Base-by-base conservation (phyloP, 1,140 invertebrate species). In the Ridgeia piscesae region DNA sequence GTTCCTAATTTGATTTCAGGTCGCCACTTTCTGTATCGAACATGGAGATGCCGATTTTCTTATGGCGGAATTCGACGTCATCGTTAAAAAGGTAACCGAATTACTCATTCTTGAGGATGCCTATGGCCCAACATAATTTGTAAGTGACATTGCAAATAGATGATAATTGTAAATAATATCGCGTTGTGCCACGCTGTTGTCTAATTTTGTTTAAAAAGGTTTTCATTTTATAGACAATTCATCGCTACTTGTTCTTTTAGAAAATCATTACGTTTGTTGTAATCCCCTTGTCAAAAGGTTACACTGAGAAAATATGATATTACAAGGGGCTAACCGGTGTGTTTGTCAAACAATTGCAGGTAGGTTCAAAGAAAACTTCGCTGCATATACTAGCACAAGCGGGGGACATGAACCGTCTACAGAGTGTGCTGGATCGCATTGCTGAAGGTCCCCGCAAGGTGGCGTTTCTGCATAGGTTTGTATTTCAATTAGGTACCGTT, bases 41-140 rank as follows among this genome's bases (percentile, higher is more conserved):
- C 58, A 77, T 31, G 58, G 58, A 9, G 58, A 6, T 77, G 27
- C 2, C 58, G 17, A 77, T 77, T 77, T 77, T 77, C 58, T 77
- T 77, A 77, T 77, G 58, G 58, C 58, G 14, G 58, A 77, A 31
- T 77, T 77, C 58, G 58, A 77, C 58, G 58, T 77, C 58, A 77
- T 77, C 58, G 58, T 77, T 77, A 77, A 77, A 77, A 77, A 77
- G 58, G 58, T 77, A 77, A 77, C 58, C 58, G 27, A 77, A 77
- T 77, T 77, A 77, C 58, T 4, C 27, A 77, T 77, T 77, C 58
- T 77, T 77, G 58, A 77, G 14, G 11, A 17, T 77, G 58, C 14
- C 17, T 77, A 21, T 77, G 14, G 2, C 11, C 17, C 58, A 21
- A 77, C 58, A 77, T 77, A 21, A 8, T 6, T 77, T 21, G 48